phyloP scores from a whole-genome alignment of 1,140 invertebrate species.

The Lordiphosa mommai region DNA sequence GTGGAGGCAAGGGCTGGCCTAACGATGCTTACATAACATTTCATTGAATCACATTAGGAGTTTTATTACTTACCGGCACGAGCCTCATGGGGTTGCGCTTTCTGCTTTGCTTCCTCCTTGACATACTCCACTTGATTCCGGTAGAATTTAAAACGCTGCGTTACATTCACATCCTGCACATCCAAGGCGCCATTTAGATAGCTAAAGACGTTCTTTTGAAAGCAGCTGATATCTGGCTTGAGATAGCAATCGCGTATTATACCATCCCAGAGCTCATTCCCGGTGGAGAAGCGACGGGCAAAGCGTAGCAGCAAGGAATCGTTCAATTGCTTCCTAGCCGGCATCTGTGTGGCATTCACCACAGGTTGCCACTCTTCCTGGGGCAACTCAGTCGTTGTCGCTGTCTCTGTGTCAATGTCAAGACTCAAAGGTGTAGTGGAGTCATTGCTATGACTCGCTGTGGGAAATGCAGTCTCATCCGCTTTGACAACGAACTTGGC shows the following conservation, averaged over 20 bases:
- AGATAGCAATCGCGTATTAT: slow-evolving; percentile 85
- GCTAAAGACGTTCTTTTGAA: slow-evolving; percentile 87
- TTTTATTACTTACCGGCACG: slow-evolving; percentile 48
- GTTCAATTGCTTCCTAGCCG: slow-evolving; percentile 9
- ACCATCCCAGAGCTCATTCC: slow-evolving; percentile 86
- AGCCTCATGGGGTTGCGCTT: slow-evolving; percentile 27
- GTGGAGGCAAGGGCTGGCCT: slow-evolving; percentile 14
- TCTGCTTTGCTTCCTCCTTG: slow-evolving; percentile 63
- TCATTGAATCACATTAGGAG: neutral
- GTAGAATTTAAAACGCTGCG: slow-evolving; percentile 85
- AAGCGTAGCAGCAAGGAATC: slow-evolving; percentile 63
- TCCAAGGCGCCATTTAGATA: slow-evolving; percentile 85
- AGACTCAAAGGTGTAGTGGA: slow-evolving; percentile 42
- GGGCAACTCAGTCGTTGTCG: slow-evolving; percentile 3
- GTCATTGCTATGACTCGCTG: slow-evolving; percentile 16
- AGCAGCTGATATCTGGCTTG: slow-evolving; percentile 85
- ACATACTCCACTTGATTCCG: slow-evolving; percentile 84
- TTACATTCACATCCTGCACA: slow-evolving; percentile 84
- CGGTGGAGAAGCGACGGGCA: slow-evolving; percentile 80
- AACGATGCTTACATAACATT: slow-evolving; percentile 29
- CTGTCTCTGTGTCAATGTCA: neutral
- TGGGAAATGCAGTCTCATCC: slow-evolving; percentile 40
- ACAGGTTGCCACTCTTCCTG: slow-evolving; percentile 57
- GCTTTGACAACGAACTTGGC: slow-evolving; percentile 31
- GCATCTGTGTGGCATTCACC: slow-evolving; percentile 27